These are phyloP conservation scores for Neocrepidodera transversa DNA, from an alignment of 2,888 invertebrate species.

Conservation along the genomic window DNA sequence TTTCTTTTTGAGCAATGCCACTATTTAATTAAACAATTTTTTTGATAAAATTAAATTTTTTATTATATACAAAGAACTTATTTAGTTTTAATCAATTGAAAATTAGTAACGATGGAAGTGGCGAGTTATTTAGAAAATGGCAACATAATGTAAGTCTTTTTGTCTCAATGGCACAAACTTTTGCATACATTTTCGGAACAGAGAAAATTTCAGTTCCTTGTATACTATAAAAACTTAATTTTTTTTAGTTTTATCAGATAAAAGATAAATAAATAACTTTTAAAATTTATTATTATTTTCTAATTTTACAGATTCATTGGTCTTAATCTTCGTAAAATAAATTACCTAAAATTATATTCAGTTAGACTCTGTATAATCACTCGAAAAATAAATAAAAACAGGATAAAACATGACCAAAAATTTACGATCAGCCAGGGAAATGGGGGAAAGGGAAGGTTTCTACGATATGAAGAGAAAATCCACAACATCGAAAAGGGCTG, in stretches of 20 bases:
- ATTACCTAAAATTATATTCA: slow-evolving; percentile 1
- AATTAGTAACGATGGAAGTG: background rate
- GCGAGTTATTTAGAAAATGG: background rate
- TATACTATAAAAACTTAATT: no score
- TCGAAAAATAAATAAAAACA: slow-evolving; percentile 18
- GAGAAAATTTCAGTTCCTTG: no score
- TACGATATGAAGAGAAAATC: slow-evolving; percentile 13
- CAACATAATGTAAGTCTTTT: background rate
- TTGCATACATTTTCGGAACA: no score
- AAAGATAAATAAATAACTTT: no score
- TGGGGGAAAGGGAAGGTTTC: slow-evolving; percentile 16
- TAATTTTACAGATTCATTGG: no score
- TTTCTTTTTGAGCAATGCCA: no score
- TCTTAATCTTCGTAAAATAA: background rate
- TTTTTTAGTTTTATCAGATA: no score
- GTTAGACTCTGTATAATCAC: slow-evolving; percentile 42
- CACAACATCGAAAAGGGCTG: slow-evolving; percentile 21
- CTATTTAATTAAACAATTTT: no score
- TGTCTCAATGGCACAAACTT: background rate
- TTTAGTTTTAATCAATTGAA: no score
- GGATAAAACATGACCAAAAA: slow-evolving; percentile 19
- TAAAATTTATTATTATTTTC: no score
- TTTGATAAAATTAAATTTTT: no score
- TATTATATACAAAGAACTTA: no score
- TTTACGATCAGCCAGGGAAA: slow-evolving; percentile 9